Evolutionary conservation across 2,113 vertebrate species (phyloP), one percentile per base, ranked within the genome.

Genomic region (Chascanopsetta lugubris): DNA sequence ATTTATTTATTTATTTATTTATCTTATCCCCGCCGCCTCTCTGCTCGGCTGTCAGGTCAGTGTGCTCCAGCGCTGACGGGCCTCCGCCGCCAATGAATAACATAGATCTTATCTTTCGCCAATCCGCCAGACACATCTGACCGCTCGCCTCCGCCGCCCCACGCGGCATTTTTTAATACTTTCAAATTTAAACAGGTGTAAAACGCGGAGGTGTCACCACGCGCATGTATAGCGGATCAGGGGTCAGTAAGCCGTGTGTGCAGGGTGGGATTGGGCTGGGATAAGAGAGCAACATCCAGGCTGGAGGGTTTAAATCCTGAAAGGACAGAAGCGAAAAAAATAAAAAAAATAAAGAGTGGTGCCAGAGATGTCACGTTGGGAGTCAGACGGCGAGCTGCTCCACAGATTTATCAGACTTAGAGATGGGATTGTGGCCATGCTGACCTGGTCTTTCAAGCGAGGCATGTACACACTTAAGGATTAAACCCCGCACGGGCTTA

Each of bases 81-180:
- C n/a, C 30, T 45, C 32, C 57, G 13, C 46, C 61, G 57, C 73
- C 77, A 69, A 57, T 67, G 77, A 86, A 81, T 75, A 79, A 67
- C 67, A 79, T 61, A 60, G 66, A 85, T 82, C 24, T 29, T 76
- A 79, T 87, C 77, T 62, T n/a, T n/a, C 20, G 32, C 13, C 59
- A 54, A 82, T 73, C 66, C 58, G 30, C 10, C 68, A 36, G 61
- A 24, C 73, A 34, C 40, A 61, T 79, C 47, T 69, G 64, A 68
- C 72, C 32, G 15, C 13, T 78, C 48, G 34, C 60, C 25, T n/a
- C 61, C 11, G 46, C n/a, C 10, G 69, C 48, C 57, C 47, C 15
- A 61, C 69, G 73, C 55, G 29, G 45, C 66, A 64, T 76, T 80
- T 80, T 85, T 47, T 30, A 82, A 50, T 36, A 74, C 75, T 78